A percentile compares a stretch with the other conserved stretches of the same genome.
These are phyloP conservation scores for Botia almorhae DNA, from an alignment of 2,797 vertebrate genomes.

Conservation along the genomic window DNA sequence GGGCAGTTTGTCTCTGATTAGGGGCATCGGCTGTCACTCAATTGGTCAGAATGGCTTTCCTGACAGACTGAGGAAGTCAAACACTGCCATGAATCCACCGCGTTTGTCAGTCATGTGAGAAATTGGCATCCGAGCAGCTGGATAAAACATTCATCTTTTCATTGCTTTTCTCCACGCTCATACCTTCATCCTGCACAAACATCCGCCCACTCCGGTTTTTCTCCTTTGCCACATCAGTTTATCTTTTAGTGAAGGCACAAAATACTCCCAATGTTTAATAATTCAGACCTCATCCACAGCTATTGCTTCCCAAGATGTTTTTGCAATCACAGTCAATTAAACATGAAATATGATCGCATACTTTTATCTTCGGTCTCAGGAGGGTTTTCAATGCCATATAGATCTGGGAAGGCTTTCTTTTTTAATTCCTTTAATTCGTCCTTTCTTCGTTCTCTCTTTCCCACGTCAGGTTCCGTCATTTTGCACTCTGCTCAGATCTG, in stretches of 20 bases:
- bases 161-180: not conserved
- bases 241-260: conserved; percentile 1
- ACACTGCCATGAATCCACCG: conserved; percentile 49
- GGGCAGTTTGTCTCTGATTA: conserved; percentile 57
- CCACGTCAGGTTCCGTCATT: not conserved
- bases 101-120: conserved; percentile 53
- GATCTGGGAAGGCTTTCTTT: not conserved
- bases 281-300: not conserved
- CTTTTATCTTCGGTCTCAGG: conserved; percentile 1
- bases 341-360: not conserved
- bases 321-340: conserved; percentile 1
- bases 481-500: not conserved
- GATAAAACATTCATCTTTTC: conserved; percentile 49
- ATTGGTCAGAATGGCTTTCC: conserved; percentile 59
- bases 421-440: conserved; percentile 10
- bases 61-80: conserved; percentile 50
- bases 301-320: not conserved
- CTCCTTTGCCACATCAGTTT: not conserved
- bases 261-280: not conserved
- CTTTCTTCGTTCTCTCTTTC: not conserved
- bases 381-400: conserved; percentile 6
- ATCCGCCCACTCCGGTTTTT: not conserved
- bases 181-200: conserved; percentile 5
- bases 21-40: conserved; percentile 55
- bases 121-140: conserved; percentile 29